These are phyloP conservation scores for Cryptoblepharus egeriae DNA, from an alignment of 2,797 vertebrate genomes.

Conservation along the genomic window DNA sequence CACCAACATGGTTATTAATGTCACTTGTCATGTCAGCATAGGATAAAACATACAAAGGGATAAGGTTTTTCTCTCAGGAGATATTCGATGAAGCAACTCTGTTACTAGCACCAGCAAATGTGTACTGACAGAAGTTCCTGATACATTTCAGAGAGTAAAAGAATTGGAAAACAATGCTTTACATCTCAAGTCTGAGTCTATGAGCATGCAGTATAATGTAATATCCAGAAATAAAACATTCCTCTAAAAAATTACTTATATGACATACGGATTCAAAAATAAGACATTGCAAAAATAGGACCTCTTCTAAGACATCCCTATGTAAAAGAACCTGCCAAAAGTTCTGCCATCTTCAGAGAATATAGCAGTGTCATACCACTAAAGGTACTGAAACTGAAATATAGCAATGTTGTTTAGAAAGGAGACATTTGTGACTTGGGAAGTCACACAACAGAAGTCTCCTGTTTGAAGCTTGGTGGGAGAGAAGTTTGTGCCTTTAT, in stretches of 20 bases:
- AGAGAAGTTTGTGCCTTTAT: too few relatives aligned
- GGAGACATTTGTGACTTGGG: too few relatives aligned
- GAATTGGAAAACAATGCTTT: slow-evolving; percentile 7
- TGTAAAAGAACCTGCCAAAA: not conserved
- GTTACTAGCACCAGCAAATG: not conserved
- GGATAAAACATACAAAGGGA: not conserved
- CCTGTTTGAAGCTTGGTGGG: too few relatives aligned
- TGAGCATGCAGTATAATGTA: too few relatives aligned
- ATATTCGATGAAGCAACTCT: not conserved
- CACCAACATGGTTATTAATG: not conserved
- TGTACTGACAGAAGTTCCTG: slow-evolving; percentile 14
- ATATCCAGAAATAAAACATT: too few relatives aligned
- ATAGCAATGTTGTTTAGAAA: too few relatives aligned
- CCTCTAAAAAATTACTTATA: not conserved
- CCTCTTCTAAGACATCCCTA: not conserved
- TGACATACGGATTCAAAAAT: not conserved
- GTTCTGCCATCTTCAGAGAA: not conserved
- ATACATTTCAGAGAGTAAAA: not conserved
- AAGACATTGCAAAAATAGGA: not conserved
- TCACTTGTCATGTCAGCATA: not conserved
- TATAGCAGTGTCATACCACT: too few relatives aligned
- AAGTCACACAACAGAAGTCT: too few relatives aligned
- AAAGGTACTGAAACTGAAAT: too few relatives aligned
- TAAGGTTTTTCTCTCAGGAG: not conserved
- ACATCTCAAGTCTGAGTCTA: not conserved